phyloP scores from a whole-genome alignment of 2,888 invertebrate genomes.

The Catocala sponsa region DNA sequence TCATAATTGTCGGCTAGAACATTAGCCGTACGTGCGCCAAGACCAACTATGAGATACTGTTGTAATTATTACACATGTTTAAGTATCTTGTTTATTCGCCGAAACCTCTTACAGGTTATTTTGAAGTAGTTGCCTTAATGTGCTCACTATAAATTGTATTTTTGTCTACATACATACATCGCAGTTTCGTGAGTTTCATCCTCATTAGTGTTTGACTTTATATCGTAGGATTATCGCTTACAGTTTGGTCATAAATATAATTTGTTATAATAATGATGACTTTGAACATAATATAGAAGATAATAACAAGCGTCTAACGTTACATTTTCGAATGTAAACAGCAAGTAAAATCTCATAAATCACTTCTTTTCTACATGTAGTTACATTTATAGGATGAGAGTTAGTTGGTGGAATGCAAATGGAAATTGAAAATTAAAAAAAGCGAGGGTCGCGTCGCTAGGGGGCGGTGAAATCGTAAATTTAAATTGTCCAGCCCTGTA shows the following conservation, averaged over 20 bases:
- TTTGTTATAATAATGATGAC: too few species aligned
- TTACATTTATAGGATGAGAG: conserved; percentile 55
- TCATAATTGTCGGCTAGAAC: conserved; percentile 82
- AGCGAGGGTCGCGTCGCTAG: conserved; percentile 79
- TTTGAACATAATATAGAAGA: not conserved
- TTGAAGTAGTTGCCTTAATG: conserved; percentile 26
- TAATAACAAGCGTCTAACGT: conserved; percentile 6
- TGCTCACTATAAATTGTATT: conserved; percentile 13
- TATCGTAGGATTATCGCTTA: not conserved
- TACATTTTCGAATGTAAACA: conserved; percentile 11
- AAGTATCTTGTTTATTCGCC: conserved; percentile 27
- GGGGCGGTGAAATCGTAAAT: conserved; percentile 85
- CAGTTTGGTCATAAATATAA: too few species aligned
- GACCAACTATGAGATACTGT: conserved; percentile 59
- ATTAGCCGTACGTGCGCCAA: conserved; percentile 68
- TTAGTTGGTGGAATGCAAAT: conserved; percentile 83
- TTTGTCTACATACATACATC: not conserved
- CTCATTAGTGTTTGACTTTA: conserved; percentile 6
- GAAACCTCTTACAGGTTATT: conserved; percentile 23
- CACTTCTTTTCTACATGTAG: conserved; percentile 45
- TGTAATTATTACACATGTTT: conserved; percentile 54
- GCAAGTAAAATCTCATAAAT: conserved; percentile 50
- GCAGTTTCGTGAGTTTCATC: not conserved
- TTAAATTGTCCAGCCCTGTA: conserved; percentile 86
- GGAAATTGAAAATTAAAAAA: conserved; percentile 87